These are phyloP conservation scores for Epiblema foenella DNA, from an alignment of 2,888 invertebrate species.

Conservation along the genomic window DNA sequence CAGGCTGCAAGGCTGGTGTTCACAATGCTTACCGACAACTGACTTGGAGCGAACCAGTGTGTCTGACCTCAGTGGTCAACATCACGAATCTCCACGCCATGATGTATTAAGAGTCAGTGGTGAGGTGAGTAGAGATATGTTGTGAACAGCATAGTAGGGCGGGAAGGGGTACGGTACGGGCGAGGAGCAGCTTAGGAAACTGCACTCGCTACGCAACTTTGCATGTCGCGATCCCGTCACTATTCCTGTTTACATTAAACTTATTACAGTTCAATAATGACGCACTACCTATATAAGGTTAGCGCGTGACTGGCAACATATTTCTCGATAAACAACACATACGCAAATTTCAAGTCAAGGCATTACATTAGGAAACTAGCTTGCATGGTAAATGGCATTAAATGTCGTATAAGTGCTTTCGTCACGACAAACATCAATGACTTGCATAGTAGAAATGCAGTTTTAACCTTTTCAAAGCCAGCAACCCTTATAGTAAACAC, in stretches of 20 bases:
- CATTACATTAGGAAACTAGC: background rate
- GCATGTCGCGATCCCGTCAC: background rate
- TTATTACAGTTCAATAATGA: background rate
- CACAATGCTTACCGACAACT: background rate
- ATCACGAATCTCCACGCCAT: background rate
- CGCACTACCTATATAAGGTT: background rate
- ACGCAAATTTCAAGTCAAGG: background rate
- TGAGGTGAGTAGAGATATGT: background rate
- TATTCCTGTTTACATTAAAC: background rate
- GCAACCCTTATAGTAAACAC: background rate
- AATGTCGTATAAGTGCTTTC: background rate
- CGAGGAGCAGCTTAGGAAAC: background rate
- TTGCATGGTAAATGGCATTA: constrained; percentile 12
- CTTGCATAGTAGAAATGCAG: background rate
- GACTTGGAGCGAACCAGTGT: background rate
- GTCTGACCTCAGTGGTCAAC: background rate
- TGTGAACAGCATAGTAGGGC: background rate
- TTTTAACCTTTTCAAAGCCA: background rate
- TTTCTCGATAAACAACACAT: constrained; percentile 2
- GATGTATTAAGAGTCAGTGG: background rate
- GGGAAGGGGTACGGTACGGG: background rate
- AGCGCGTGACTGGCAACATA: background rate
- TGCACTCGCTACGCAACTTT: constrained; percentile 25
- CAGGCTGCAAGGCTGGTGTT: constrained; percentile 40
- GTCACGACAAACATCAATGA: background rate